phyloP scores from a whole-genome alignment of 2,888 invertebrate genomes.

The Noctuana brunneofusca region DNA sequence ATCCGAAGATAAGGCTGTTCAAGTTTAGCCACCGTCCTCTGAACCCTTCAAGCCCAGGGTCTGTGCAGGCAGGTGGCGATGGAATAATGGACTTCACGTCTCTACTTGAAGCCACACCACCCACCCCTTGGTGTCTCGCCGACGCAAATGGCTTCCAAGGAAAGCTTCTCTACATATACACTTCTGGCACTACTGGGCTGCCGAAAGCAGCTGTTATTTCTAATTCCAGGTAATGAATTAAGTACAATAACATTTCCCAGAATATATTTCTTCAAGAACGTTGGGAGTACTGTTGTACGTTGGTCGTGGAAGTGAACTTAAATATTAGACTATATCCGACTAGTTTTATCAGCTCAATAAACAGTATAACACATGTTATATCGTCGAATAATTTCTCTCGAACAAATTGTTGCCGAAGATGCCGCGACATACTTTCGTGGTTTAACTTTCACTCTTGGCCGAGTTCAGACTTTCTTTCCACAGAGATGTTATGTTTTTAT shows the following conservation, averaged over 20 bases:
- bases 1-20: conserved; percentile 86
- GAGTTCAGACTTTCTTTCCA: conserved; percentile 36
- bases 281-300: too few species aligned
- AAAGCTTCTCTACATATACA: conserved; percentile 96
- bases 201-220: conserved; percentile 99
- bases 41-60: conserved; percentile 47
- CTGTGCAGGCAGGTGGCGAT: conserved; percentile 62
- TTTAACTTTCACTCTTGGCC: conserved; percentile 36
- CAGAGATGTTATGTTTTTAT: conserved; percentile 4
- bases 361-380: not conserved
- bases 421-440: conserved; percentile 19
- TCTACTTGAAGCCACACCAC: conserved; percentile 81
- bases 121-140: conserved; percentile 80
- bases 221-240: conserved; percentile 91
- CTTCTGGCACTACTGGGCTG: conserved; percentile 98
- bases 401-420: conserved; percentile 6
- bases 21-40: conserved; percentile 73
- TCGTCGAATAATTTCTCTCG: not conserved
- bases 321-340: too few species aligned
- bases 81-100: conserved; percentile 82
- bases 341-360: too few species aligned
- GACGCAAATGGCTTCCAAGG: conserved; percentile 88
- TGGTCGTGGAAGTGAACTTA: too few species aligned
- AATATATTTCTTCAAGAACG: too few species aligned
- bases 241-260: too few species aligned